Conservation (phyloP, 1,140 invertebrate genomes). For the Drosophila nebulosa region DNA sequence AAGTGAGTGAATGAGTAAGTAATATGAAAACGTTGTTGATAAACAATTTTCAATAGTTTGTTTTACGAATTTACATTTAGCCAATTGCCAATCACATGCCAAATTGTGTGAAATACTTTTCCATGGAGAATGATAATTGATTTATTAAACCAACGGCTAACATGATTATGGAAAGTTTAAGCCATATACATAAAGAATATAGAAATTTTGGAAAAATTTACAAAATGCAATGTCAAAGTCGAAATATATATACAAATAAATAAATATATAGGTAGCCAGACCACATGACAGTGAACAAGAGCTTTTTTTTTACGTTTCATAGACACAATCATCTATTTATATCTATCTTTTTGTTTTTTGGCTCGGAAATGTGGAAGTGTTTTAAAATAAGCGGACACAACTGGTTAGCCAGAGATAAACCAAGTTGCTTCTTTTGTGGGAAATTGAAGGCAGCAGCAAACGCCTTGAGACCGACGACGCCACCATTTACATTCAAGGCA, state of each 20-base stretch:
- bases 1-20: not conserved
- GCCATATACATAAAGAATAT: not conserved
- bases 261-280: slow-evolving; percentile 5
- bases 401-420: slow-evolving; percentile 19
- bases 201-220: slow-evolving; percentile 33
- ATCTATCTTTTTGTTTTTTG: slow-evolving; percentile 38
- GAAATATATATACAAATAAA: not conserved
- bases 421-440: not conserved
- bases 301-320: slow-evolving; percentile 29
- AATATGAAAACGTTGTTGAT: not conserved
- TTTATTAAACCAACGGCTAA: not conserved
- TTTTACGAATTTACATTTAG: not conserved
- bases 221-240: slow-evolving; percentile 27
- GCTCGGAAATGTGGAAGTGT: slow-evolving; percentile 43
- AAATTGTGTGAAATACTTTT: not conserved
- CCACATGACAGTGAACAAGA: slow-evolving; percentile 62
- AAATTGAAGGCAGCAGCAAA: not conserved
- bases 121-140: not conserved
- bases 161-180: not conserved
- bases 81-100: not conserved
- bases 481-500: slow-evolving; percentile 21
- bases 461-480: not conserved
- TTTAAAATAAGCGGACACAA: slow-evolving; percentile 13
- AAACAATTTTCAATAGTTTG: not conserved
- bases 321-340: slow-evolving; percentile 51